phyloP scores from a whole-genome alignment of 2,797 vertebrate genomes.

The Amblyraja radiata region DNA sequence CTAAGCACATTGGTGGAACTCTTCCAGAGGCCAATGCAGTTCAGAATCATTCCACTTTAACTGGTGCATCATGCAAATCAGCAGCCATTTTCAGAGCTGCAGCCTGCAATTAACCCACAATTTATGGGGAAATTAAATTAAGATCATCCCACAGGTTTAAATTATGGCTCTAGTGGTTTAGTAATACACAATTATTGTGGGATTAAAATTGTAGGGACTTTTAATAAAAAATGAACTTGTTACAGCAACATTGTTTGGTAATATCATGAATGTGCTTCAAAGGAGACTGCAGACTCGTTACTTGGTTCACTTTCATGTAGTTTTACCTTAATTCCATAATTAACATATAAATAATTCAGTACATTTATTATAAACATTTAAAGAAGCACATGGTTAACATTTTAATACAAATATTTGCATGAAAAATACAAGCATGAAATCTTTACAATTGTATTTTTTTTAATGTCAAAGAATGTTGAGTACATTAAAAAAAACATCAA shows the following conservation, averaged over 20 bases:
- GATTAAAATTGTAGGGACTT: neutral
- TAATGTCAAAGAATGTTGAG: neutral
- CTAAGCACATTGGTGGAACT: neutral
- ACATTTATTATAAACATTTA: constrained; percentile 10
- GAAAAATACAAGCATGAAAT: neutral
- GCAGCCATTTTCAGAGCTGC: neutral
- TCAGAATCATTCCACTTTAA: neutral
- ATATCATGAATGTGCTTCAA: neutral
- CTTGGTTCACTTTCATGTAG: neutral
- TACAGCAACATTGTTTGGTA: neutral
- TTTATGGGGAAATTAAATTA: neutral
- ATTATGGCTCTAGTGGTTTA: neutral
- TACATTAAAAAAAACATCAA: constrained; percentile 41
- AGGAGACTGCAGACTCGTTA: neutral
- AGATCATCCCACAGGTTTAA: too few relatives aligned
- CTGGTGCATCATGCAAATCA: neutral
- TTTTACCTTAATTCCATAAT: neutral
- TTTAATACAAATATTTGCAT: neutral
- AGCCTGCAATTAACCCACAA: neutral
- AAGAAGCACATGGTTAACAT: constrained; percentile 10
- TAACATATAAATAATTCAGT: neutral
- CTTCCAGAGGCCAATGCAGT: too few relatives aligned
- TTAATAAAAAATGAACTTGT: neutral
- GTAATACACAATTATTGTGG: neutral
- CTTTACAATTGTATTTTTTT: neutral